Conservation (phyloP, 2,113 vertebrate genomes). For the Progne subis region DNA sequence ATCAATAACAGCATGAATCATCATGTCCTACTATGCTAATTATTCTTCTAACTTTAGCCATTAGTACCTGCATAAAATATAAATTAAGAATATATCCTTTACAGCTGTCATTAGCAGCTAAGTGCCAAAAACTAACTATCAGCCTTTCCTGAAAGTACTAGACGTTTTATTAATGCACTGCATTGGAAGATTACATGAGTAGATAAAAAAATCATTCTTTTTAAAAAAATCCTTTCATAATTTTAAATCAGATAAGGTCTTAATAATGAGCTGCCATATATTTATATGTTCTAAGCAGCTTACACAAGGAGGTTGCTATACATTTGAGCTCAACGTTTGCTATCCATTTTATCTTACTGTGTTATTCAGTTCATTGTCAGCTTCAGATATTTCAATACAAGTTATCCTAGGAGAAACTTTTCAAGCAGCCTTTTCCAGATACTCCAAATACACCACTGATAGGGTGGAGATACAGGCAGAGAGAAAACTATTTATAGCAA, state of each 20-base stretch:
- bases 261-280: not conserved
- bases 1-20: conserved; percentile 54
- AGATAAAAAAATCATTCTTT: not conserved
- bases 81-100: conserved; percentile 31
- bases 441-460: not conserved
- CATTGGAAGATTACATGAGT: not conserved
- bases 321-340: not conserved
- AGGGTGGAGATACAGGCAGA: not conserved
- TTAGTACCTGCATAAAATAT: conserved; percentile 41
- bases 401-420: not conserved
- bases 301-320: not conserved
- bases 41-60: conserved; percentile 22
- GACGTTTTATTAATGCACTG: conserved; percentile 25
- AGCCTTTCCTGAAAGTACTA: conserved; percentile 17
- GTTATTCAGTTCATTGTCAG: not conserved
- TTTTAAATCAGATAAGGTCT: not conserved
- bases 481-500: not conserved
- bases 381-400: not conserved
- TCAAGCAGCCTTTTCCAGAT: not conserved
- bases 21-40: conserved; percentile 5
- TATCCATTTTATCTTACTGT: not conserved
- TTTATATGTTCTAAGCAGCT: not conserved
- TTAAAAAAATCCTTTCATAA: not conserved
- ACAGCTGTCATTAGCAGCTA: conserved; percentile 10
- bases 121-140: conserved; percentile 10